Percentiles rank a stretch among this genome's conserved stretches.
phyloP scores from a whole-genome alignment of 2,797 vertebrate species.

The Percopsis omiscomaycus region DNA sequence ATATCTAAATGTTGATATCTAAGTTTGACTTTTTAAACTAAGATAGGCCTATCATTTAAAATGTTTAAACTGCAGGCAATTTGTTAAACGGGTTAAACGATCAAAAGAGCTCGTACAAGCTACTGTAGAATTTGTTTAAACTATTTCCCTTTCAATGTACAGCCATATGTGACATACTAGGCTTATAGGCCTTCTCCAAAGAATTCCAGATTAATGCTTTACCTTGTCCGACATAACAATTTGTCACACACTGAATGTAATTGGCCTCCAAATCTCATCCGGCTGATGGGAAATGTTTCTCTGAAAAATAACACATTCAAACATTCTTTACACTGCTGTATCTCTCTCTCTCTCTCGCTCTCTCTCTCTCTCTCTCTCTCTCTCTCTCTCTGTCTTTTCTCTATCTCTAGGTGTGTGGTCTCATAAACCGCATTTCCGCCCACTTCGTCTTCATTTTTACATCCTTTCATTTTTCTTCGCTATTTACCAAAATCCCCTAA shows the following conservation, averaged over 20 bases:
- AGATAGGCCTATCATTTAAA: too few relatives aligned
- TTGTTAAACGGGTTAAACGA: too few relatives aligned
- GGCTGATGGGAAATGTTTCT: constrained; percentile 33
- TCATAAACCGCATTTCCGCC: constrained; percentile 60
- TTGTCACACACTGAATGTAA: constrained; percentile 40
- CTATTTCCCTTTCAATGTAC: background rate
- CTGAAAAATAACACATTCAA: constrained; percentile 10
- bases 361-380: constrained; percentile 3
- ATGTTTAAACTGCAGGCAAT: too few relatives aligned
- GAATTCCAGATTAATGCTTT: constrained; percentile 15
- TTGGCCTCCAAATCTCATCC: constrained; percentile 48
- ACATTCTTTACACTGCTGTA: constrained; percentile 10
- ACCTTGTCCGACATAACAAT: constrained; percentile 14
- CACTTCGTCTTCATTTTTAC: constrained; percentile 75
- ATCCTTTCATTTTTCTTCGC: constrained; percentile 64
- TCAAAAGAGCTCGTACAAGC: too few relatives aligned
- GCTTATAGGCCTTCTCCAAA: background rate
- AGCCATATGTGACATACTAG: background rate
- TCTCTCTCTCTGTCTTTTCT: background rate
- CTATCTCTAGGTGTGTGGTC: constrained; percentile 56
- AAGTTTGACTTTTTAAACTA: too few relatives aligned
- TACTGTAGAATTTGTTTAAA: too few relatives aligned
- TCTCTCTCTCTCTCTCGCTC: constrained; percentile 1
- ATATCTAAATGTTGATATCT: too few relatives aligned
- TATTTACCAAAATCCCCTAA: constrained; percentile 67